Base-by-base conservation (phyloP, 2,888 invertebrate species). In the Charanyca ferruginea region DNA sequence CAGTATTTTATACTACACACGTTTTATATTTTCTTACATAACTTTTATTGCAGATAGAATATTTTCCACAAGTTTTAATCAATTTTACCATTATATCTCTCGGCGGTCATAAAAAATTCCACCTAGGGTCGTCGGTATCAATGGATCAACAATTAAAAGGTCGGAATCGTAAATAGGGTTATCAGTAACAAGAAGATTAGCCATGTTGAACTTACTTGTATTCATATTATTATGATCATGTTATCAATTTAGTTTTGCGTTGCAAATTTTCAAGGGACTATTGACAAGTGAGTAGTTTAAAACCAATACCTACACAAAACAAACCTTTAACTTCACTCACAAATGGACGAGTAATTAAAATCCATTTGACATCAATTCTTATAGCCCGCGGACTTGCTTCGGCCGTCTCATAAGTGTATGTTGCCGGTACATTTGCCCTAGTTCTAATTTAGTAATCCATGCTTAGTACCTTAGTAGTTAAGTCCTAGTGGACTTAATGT, bases 291-390 rank as follows among this genome's bases (percentile, higher is more conserved):
- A 6, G 2, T 11, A 35, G 16, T 41, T 28, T 3, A 22, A 18
- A n/a, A n/a, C n/a, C n/a, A n/a, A n/a, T n/a, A 25, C 0, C 9
- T n/a, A 48, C 25, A 8, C 32, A 42, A 64, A 38, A 22, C 8
- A 38, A 61, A 61, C 38, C 45, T 62, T 49, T n/a, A 65, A 58
- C 38, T 77, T 18, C n/a, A 20, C 18, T 51, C 44, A 57, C 45
- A 67, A 77, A 66, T 53, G 55, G 61, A 65, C 60, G 38, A 59
- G 65, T 77, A 80, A 83, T 83, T 80, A 80, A 81, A 83, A 80
- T 70, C 68, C 69, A 72, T 75, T 78, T 61, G 73, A 74, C 69
- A 70, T 65, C 71, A 32, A 69, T 69, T 70, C 80, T 67, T 62
- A 71, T 57, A 41, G 67, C 57, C 66, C 57, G 18, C 32, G 62